Evolutionary conservation across 2,888 invertebrate genomes (phyloP).

Genomic region (Aphidoletes aphidimyza): DNA sequence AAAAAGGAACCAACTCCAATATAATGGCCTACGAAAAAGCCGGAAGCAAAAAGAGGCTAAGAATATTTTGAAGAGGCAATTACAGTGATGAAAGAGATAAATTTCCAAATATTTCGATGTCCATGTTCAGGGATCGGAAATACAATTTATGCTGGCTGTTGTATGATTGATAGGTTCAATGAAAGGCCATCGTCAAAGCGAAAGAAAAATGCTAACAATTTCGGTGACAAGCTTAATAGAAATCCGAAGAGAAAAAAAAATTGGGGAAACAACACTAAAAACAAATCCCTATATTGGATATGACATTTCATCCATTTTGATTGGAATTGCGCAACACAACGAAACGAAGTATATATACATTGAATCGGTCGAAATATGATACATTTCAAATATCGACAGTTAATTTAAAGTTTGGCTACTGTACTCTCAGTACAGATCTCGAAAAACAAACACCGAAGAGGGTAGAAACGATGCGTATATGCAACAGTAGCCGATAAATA

Average conservation of each 20-base stretch:
- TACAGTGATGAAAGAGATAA: no score
- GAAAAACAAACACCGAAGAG: not conserved
- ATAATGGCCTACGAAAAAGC: no score
- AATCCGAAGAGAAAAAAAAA: not conserved
- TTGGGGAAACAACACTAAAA: not conserved
- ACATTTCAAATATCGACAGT: conserved; percentile 34
- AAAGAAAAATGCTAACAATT: not conserved
- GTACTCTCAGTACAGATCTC: not conserved
- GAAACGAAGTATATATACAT: no score
- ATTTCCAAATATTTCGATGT: no score
- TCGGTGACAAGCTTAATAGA: not conserved
- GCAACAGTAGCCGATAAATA: not conserved
- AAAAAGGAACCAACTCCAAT: no score
- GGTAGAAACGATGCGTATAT: not conserved
- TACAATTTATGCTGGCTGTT: no score
- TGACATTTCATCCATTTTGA: conserved; percentile 13
- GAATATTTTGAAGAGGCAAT: no score
- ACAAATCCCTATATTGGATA: not conserved
- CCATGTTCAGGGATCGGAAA: no score
- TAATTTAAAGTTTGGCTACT: not conserved
- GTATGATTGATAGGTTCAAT: not conserved
- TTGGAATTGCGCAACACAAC: conserved; percentile 5
- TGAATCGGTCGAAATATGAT: no score
- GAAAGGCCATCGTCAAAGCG: no score
- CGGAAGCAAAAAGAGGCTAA: no score